Evolutionary conservation across 2,797 vertebrate genomes (phyloP), one percentile per base, ranked within the genome.

Genomic region (Eulemur coronatus): DNA sequence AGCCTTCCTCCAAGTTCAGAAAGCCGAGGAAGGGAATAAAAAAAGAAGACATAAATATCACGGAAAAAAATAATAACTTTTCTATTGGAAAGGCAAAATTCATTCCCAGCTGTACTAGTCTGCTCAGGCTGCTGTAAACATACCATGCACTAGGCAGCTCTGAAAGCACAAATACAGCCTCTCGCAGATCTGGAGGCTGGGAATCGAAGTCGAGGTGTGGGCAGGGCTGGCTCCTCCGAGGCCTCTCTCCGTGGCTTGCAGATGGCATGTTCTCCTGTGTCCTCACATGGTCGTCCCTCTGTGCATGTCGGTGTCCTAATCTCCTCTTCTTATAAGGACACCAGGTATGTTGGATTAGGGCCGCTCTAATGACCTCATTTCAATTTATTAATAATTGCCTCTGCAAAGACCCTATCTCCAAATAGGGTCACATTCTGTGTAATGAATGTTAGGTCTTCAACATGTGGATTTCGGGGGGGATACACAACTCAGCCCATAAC

Each of bases 91-190:
- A 79, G 46, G 41, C 30, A 65, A 57, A 78, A 24, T 14, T 3
- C 20, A n/a, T 38, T 81, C 43, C 48, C 5, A 18, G 12, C 4
- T 38, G 28, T 30, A 20, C 12, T 5, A 4, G 46, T 38, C 26
- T 5, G 30, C 11, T 13, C 28, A 12, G 24, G 46, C 50, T 5
- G 10, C 2, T 1, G 0, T 13, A 41, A 61, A 72, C 28, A 2
- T 0, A 20, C 7, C 50, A 9, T 12, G 0, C 5, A 5, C 6
- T 0, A 13, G 7, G 0, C 0, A 0, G 4, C 20, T 52, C 20
- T 7, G 46, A 33, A n/a, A 0, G 11, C 48, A 55, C 38, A 79
- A 9, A 4, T 5, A 1, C 0, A 18, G 24, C 22, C 28, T 10
- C 72, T 35, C 57, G 1, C 24, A 4, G 2, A 17, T 28, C 90